Base-by-base conservation (phyloP, 2,888 invertebrate species). In the Apotomis turbidana region DNA sequence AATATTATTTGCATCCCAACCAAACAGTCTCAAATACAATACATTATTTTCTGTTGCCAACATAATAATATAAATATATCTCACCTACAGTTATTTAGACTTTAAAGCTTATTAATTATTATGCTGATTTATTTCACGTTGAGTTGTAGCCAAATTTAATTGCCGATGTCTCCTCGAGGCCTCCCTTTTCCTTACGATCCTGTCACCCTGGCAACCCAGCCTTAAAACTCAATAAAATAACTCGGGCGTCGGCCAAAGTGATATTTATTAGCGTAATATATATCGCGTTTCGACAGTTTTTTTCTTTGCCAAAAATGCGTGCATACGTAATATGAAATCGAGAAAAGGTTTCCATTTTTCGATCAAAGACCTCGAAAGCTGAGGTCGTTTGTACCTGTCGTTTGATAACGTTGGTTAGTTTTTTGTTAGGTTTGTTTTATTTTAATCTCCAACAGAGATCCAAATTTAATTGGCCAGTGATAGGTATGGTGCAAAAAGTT, bases 281-380 rank as follows among this genome's bases (percentile, higher is more conserved):
- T 62, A 52, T 52, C 61, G 55, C 62, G 58, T 51, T 51, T 68
- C 51, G 61, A 36, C 54, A 8, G 58, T 51, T 57, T 71, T 71
- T 71, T 71, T 60, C 44, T 59, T 60, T 66, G 60, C 38, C 10
- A 41, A 66, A 64, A 71, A 54, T 71, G 55, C 38, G 49, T 60
- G 62, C 71, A 46, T 38, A 38, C 55, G 55, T 61, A 71, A 60
- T 60, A 71, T 49, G 71, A 27, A 49, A 51, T 57, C 49, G 49
- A 55, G 60, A 54, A 54, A 70, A 70, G 9, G 15, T 55, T 68
- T 68, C 58, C 70, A 72, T 70, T 74, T 73, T 49, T 73, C 71
- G 79, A 74, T 78, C 78, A 78, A 79, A 69, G 76, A 76, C 75
- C 80, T 71, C 61, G 38, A 64, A 64, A 41, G 73, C 68, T 54